Evolutionary conservation across 1,140 invertebrate species (phyloP).

Genomic region (Lanistes nyassanus): DNA sequence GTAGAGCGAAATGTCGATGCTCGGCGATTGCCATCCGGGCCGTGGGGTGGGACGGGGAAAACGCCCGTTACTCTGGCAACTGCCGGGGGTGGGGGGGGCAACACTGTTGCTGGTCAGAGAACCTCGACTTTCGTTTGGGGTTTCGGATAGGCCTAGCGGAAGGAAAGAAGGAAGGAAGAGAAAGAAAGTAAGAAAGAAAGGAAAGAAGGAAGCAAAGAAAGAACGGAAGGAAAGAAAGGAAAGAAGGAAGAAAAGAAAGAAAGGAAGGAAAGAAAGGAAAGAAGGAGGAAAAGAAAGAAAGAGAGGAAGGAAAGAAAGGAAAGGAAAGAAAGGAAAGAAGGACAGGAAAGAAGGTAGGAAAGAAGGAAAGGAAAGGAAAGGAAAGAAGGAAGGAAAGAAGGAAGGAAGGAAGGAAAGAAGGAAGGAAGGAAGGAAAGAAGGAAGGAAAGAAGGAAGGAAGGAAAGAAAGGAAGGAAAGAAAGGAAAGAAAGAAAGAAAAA

Average conservation of each 20-base stretch:
- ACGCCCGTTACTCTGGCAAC: too few relatives aligned
- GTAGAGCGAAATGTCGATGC: too few relatives aligned
- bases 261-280: not conserved
- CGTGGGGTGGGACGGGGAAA: too few relatives aligned
- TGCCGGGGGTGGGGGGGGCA: too few relatives aligned
- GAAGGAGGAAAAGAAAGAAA: not conserved
- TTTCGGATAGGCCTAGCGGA: too few relatives aligned
- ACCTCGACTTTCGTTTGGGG: too few relatives aligned
- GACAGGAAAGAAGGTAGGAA: not conserved
- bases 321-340: not conserved
- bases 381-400: not conserved
- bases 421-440: not conserved
- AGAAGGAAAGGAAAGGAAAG: not conserved
- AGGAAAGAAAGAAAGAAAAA: not conserved
- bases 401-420: not conserved
- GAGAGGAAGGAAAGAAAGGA: too few relatives aligned
- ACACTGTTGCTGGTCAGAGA: too few relatives aligned
- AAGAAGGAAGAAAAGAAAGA: not conserved
- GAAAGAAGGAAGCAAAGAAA: not conserved
- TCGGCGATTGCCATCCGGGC: too few relatives aligned
- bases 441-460: not conserved
- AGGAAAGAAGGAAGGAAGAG: not conserved
- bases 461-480: slow-evolving; percentile 3
- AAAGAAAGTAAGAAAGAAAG: not conserved
- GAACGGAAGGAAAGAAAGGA: not conserved